phyloP scores from a whole-genome alignment of 2,797 vertebrate genomes.

The Phalloptychus januarius region DNA sequence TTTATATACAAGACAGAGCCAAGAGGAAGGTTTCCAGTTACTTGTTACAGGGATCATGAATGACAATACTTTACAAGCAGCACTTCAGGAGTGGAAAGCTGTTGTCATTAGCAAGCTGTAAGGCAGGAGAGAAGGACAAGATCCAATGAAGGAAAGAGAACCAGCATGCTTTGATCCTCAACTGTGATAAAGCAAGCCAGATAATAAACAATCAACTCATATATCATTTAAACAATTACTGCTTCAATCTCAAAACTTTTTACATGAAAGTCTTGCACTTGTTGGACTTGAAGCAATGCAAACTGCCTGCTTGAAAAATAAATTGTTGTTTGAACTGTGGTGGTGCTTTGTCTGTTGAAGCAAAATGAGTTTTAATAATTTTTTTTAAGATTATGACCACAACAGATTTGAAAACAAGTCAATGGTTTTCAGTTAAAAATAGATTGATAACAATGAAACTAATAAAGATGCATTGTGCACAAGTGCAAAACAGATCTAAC shows the following conservation, averaged over 20 bases:
- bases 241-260: slow-evolving; percentile 36
- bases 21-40: slow-evolving; percentile 73
- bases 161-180: slow-evolving; percentile 75
- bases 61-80: slow-evolving; percentile 78
- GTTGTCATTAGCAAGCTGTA: slow-evolving; percentile 71
- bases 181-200: slow-evolving; percentile 65
- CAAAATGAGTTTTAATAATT: slow-evolving; percentile 28
- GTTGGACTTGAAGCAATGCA: slow-evolving; percentile 35
- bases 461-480: slow-evolving; percentile 57
- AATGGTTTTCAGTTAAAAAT: slow-evolving; percentile 27
- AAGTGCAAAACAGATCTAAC: slow-evolving; percentile 42
- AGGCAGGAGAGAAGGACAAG: slow-evolving; percentile 65
- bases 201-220: slow-evolving; percentile 56
- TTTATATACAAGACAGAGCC: slow-evolving; percentile 81
- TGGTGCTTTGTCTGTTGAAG: slow-evolving; percentile 35
- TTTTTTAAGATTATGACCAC: slow-evolving; percentile 12
- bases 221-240: slow-evolving; percentile 40
- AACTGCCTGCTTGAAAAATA: slow-evolving; percentile 35
- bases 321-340: slow-evolving; percentile 21
- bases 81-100: slow-evolving; percentile 64
- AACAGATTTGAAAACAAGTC: slow-evolving; percentile 2
- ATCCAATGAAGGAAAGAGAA: slow-evolving; percentile 63
- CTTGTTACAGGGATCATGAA: slow-evolving; percentile 71
- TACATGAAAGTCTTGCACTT: slow-evolving; percentile 30
- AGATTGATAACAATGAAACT: slow-evolving; percentile 27